phyloP scores from a whole-genome alignment of 2,113 vertebrate genomes.

The Dendrocopos noguchii region DNA sequence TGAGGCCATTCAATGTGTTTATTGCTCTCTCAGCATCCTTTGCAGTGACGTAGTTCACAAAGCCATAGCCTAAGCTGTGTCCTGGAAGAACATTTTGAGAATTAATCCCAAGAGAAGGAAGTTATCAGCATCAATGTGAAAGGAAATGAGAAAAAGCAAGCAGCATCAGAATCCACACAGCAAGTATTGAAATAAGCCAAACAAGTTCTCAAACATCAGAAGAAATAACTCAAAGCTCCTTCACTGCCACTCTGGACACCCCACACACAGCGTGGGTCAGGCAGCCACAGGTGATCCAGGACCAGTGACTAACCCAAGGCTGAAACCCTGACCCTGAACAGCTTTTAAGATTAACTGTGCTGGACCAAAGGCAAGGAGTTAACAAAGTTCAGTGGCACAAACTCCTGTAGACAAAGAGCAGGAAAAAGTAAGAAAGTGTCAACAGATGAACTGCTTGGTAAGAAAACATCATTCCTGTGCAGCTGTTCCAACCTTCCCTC shows the following conservation, averaged over 20 bases:
- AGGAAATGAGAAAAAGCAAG: not conserved
- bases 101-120: not conserved
- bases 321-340: not conserved
- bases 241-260: not conserved
- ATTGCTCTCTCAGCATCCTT: slow-evolving; percentile 99
- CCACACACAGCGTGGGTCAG: fast-evolving
- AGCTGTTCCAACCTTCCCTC: not conserved
- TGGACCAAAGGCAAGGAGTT: not conserved
- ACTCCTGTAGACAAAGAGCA: not conserved
- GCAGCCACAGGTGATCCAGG: not conserved
- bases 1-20: slow-evolving; percentile 98
- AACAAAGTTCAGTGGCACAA: not conserved
- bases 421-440: not conserved
- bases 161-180: not conserved
- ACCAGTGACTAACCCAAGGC: not conserved
- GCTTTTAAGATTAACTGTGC: not conserved
- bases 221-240: not conserved
- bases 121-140: not conserved
- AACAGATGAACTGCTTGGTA: fast-evolving
- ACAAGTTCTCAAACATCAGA: not conserved
- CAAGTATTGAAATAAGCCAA: not conserved
- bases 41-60: slow-evolving; percentile 98
- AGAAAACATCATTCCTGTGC: not conserved
- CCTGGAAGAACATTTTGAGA: slow-evolving; percentile 79
- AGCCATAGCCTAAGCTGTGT: slow-evolving; percentile 99